These are phyloP conservation scores for Percopsis omiscomaycus DNA, from an alignment of 2,797 vertebrate genomes.

Conservation along the genomic window DNA sequence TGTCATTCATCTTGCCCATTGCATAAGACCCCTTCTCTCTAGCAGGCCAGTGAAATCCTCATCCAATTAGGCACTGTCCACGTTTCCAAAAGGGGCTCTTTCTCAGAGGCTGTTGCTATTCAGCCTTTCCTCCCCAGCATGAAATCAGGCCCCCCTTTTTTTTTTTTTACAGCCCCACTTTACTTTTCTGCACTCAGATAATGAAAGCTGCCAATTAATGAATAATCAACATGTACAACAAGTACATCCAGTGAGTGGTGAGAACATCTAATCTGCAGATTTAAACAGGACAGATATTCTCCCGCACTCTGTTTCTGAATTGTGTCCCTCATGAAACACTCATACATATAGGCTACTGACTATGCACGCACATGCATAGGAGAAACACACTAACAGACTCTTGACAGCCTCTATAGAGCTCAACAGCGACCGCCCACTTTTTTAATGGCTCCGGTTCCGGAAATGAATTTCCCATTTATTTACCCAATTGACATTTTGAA, in stretches of 20 bases:
- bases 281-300: constrained; percentile 71
- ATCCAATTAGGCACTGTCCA: constrained; percentile 79
- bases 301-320: not conserved
- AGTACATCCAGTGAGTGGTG: constrained; percentile 72
- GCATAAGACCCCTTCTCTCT: constrained; percentile 70
- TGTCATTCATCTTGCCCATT: constrained; percentile 70
- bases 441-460: no score
- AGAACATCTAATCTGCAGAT: constrained; percentile 72
- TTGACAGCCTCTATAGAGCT: no score
- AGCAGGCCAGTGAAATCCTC: constrained; percentile 73
- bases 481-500: no score
- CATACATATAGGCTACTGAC: no score
- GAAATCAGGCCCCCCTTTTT: constrained; percentile 68
- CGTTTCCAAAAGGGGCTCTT: constrained; percentile 76
- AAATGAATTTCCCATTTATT: no score
- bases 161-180: constrained; percentile 69
- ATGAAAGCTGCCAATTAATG: constrained; percentile 78
- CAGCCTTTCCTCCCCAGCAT: constrained; percentile 65
- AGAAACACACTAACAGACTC: no score
- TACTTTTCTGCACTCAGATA: constrained; percentile 76
- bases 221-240: constrained; percentile 78
- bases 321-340: no score
- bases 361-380: no score
- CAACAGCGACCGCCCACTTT: no score
- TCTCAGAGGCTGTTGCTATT: constrained; percentile 72